Base-by-base conservation (phyloP, 2,113 vertebrate genomes). In the Trichomycterus rosablanca region DNA sequence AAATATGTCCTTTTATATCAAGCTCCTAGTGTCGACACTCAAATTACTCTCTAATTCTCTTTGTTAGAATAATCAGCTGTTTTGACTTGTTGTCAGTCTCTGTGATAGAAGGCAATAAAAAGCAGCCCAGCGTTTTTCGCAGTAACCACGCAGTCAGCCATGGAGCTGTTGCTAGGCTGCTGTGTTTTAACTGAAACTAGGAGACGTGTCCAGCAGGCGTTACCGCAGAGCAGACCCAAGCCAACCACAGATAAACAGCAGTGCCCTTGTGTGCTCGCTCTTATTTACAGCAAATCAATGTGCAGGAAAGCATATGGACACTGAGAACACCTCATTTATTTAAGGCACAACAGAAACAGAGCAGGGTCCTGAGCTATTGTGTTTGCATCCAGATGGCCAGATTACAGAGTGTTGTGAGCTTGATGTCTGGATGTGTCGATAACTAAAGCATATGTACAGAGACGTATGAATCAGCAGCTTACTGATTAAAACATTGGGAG, bases 371-470 rank as follows among this genome's bases (percentile, higher is more conserved):
- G 46, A 62, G 26, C 18, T 23, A 46, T 19, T 26, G 35, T 59
- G 67, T 66, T 66, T 46, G 34, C 34, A 48, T 65, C 64, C 64
- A 68, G 67, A 73, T 75, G 56, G 67, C 26, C 42, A 59, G 65
- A 62, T 68, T 48, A 59, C 51, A 35, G 34, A 46, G 35, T 49
- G 35, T 24, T 61, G 61, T 45, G 20, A 45, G 45, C 19, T 59
- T 35, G 45, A 48, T 50, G 45, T 61, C 57, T 61, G 54, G 55
- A 55, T 26, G 45, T 2, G 20, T 32, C 4, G 18, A 51, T 52
- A 52, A 59, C 23, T n/a, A 59, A 48, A 59, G 30, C 23, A 51
- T 12, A 15, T n/a, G 32, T 12, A 42, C 12, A 53, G 26, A 14
- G 23, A 28, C 7, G 9, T 15, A 46, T n/a, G n/a, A n/a, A n/a